Conservation (phyloP, 2,113 vertebrate species). For the Danionella cerebrum region DNA sequence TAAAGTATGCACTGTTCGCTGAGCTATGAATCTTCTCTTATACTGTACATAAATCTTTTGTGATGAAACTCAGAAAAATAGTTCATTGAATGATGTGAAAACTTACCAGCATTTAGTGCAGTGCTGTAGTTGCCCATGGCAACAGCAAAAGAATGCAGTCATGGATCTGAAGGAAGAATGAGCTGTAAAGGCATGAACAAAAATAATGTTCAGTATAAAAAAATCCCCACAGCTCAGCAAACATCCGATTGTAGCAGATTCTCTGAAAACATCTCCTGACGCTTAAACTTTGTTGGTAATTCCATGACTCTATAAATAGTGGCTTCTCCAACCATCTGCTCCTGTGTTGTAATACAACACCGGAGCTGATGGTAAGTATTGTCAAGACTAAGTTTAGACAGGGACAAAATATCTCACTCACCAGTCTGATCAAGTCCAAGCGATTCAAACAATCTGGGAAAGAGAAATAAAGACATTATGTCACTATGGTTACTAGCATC, state of each 20-base stretch:
- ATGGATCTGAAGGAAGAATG: slow-evolving; percentile 13
- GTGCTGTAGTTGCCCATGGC: slow-evolving; percentile 60
- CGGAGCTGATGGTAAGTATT: slow-evolving; percentile 44
- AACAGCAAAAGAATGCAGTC: slow-evolving; percentile 33
- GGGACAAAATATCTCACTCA: slow-evolving; percentile 18
- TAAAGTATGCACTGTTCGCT: too few species aligned
- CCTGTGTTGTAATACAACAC: slow-evolving; percentile 55
- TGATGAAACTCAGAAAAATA: too few species aligned
- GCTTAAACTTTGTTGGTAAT: too few species aligned
- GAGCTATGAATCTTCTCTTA: too few species aligned
- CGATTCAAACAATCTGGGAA: neutral
- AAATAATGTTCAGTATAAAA: too few species aligned
- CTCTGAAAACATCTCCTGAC: too few species aligned
- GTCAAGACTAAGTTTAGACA: slow-evolving; percentile 57
- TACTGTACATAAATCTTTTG: too few species aligned
- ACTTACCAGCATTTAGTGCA: slow-evolving; percentile 55
- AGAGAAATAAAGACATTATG: neutral
- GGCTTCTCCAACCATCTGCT: neutral
- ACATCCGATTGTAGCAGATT: too few species aligned
- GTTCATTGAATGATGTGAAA: neutral
- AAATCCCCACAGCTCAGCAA: too few species aligned
- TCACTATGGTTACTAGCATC: neutral
- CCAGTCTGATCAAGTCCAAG: neutral
- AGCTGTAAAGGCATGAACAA: slow-evolving; percentile 35
- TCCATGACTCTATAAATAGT: slow-evolving; percentile 20